These are phyloP conservation scores for Zaprionus nigranus DNA, from an alignment of 1,140 invertebrate species.

Conservation along the genomic window DNA sequence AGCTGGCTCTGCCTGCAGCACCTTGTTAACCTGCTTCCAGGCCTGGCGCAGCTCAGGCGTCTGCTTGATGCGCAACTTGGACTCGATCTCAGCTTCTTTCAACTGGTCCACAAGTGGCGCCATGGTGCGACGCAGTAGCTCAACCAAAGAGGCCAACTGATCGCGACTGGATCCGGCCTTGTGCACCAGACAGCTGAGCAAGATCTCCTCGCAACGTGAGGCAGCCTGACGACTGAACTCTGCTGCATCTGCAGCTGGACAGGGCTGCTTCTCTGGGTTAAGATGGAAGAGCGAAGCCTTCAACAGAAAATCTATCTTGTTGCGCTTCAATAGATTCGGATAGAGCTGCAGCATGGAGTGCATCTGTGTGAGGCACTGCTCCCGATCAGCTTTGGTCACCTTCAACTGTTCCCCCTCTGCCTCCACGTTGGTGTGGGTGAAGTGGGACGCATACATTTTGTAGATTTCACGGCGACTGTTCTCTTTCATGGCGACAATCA, in stretches of 20 bases:
- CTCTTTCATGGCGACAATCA: constrained; percentile 20
- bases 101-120: not conserved
- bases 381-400: constrained; percentile 1
- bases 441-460: constrained; percentile 23
- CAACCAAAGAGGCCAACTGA: not conserved
- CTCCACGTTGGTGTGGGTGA: constrained; percentile 4
- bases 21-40: constrained; percentile 47
- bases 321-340: constrained; percentile 17
- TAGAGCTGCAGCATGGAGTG: constrained; percentile 36
- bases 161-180: not conserved
- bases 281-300: constrained; percentile 38
- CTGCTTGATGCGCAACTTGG: constrained; percentile 19
- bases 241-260: constrained; percentile 23
- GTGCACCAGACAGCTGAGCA: constrained; percentile 37
- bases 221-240: constrained; percentile 46
- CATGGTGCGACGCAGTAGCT: constrained; percentile 17
- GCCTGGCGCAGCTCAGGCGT: constrained; percentile 9
- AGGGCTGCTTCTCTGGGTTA: constrained; percentile 7
- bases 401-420: not conserved
- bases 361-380: constrained; percentile 53
- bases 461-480: constrained; percentile 27
- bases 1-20: constrained; percentile 15
- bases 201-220: constrained; percentile 50
- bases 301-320: constrained; percentile 19
- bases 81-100: not conserved